Conservation (phyloP, 2,888 invertebrate species). For the Diloba caeruleocephala region DNA sequence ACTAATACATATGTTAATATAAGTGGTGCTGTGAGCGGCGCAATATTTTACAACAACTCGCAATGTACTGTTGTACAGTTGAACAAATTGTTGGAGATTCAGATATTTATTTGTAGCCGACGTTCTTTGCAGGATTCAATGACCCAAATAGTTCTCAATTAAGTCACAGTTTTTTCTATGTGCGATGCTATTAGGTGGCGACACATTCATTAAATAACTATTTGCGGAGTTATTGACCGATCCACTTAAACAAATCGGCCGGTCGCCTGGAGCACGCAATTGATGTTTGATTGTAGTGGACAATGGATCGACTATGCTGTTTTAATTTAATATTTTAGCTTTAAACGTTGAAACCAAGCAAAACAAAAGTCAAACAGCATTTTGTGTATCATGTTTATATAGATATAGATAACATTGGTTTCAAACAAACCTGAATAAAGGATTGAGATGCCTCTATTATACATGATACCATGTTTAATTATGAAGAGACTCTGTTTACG, state of each 20-base stretch:
- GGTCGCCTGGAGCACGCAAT: constrained; percentile 38
- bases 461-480: neutral
- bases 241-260: constrained; percentile 55
- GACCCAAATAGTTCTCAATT: constrained; percentile 75
- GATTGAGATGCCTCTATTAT: too few species aligned
- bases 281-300: constrained; percentile 49
- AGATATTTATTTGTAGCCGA: constrained; percentile 17
- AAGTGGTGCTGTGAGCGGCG: constrained; percentile 21
- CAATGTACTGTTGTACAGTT: constrained; percentile 29
- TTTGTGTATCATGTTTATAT: too few species aligned
- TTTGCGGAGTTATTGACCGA: constrained; percentile 72
- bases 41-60: constrained; percentile 19
- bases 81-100: constrained; percentile 26
- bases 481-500: constrained; percentile 15
- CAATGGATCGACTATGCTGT: constrained; percentile 17
- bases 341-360: constrained; percentile 18
- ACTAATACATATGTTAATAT: constrained; percentile 28
- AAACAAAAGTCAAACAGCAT: constrained; percentile 14
- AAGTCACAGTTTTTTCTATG: constrained; percentile 63
- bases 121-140: constrained; percentile 57
- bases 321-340: constrained; percentile 43
- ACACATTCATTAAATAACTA: constrained; percentile 63
- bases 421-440: too few species aligned
- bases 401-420: too few species aligned
- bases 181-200: constrained; percentile 57